Evolutionary conservation across 2,888 invertebrate species (phyloP), one percentile per base, ranked within the genome.

Genomic region (Scaptomyza flava): DNA sequence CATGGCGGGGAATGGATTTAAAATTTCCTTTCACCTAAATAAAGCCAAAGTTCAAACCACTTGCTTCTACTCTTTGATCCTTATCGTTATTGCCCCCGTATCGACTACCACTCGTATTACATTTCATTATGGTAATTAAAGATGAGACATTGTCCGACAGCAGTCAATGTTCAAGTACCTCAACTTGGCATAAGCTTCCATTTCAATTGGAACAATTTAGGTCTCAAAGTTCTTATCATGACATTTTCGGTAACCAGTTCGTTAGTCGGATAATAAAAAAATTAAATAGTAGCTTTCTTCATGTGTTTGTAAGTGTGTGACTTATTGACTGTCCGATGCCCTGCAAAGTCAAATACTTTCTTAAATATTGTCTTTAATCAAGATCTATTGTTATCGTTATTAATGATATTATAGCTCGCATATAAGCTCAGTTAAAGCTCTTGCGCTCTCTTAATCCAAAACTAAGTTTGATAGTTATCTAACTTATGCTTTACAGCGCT

Each of bases 1-100:
- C 81, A 48, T 51, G 30, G 62, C 59, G 68, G 67, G 67, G 71
- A 77, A 72, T 77, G 66, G 69, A 76, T 68, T 75, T 60, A 41
- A 60, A 50, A 65, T 71, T 59, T 66, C 47, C 36, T 20, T 51
- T 54, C 47, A 65, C 42, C 52, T 48, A 23, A 47, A 45, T 20
- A 27, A 6, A 2, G 14, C 11, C 33, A 36, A 43, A 43, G 31
- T 48, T 50, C 33, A 38, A 17, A 31, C 20, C 52, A 17, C 23
- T 43, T 12, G 17, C 51, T 50, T 45, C 38, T 51, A 20, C 27
- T 31, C 9, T 33, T 34, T 31, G 36, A 36, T 2, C 30, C 34
- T 12, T 9, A 41, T 41, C 12, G 12, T 47, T 34, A 17, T 14
- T 30, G 52, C 27, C 27, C 27, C 27, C 20, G 31, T 20, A 17